Evolutionary conservation across 2,888 invertebrate species (phyloP).

Genomic region (Periphyllus acericola): DNA sequence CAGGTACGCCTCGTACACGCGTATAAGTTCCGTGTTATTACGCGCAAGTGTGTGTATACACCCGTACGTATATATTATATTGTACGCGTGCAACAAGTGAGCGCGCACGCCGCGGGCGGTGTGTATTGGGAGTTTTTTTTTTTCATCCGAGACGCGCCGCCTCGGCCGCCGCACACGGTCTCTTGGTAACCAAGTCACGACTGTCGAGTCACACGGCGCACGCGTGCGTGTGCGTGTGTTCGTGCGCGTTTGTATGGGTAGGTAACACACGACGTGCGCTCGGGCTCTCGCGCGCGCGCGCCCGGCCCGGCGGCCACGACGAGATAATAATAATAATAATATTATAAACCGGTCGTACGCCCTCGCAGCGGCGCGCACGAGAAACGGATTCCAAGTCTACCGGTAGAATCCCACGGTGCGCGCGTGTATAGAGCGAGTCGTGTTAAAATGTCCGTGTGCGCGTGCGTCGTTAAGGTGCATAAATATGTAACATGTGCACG

Average conservation of each 20-base stretch:
- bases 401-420: conserved; percentile 16
- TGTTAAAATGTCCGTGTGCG: background rate
- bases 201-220: conserved; percentile 29
- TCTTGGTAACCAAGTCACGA: conserved; percentile 53
- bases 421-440: background rate
- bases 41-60: background rate
- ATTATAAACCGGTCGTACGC: conserved; percentile 53
- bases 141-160: conserved; percentile 12
- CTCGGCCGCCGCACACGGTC: conserved; percentile 5
- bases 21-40: background rate
- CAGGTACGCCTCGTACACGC: background rate
- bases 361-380: conserved; percentile 55
- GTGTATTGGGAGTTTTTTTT: conserved; percentile 7
- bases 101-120: conserved; percentile 42
- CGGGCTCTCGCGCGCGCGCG: background rate
- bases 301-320: background rate
- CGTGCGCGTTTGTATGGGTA: background rate
- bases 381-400: conserved; percentile 49
- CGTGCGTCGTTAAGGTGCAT: background rate
- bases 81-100: conserved; percentile 28
- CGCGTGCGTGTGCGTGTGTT: background rate
- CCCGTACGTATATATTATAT: background rate
- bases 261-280: conserved; percentile 7
- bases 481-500: background rate
- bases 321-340: background rate